phyloP scores from a whole-genome alignment of 2,888 invertebrate species.

The Drosophila kokeensis region DNA sequence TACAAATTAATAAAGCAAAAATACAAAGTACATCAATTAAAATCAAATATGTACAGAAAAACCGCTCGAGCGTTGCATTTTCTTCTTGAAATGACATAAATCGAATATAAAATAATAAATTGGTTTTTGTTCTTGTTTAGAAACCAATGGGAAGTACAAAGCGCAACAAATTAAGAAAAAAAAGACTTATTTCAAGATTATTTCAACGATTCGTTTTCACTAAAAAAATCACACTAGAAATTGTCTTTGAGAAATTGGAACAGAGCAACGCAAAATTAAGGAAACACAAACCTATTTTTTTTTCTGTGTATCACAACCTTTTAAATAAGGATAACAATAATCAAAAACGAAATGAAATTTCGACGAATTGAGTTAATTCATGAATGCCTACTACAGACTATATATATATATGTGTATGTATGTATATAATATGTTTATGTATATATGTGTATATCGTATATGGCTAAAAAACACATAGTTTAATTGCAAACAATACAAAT shows the following conservation, averaged over 20 bases:
- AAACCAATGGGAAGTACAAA: constrained; percentile 40
- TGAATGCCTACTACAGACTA: constrained; percentile 65
- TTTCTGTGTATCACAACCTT: constrained; percentile 73
- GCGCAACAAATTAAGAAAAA: constrained; percentile 37
- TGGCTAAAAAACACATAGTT: constrained; percentile 72
- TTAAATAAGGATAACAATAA: constrained; percentile 72
- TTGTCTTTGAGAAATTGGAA: constrained; percentile 47
- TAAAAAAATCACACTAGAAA: constrained; percentile 50
- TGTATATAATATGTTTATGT: constrained; percentile 37
- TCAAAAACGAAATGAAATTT: constrained; percentile 57
- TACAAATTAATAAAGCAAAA: constrained; percentile 78
- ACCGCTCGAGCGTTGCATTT: constrained; percentile 21
- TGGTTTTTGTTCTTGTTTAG: constrained; percentile 27
- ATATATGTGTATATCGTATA: constrained; percentile 47
- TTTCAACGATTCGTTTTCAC: constrained; percentile 13
- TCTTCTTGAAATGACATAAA: constrained; percentile 15
- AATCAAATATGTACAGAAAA: constrained; percentile 43
- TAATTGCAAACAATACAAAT: constrained; percentile 78
- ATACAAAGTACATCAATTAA: constrained; percentile 57
- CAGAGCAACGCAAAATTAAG: constrained; percentile 61
- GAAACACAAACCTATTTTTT: constrained; percentile 65
- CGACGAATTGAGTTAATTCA: constrained; percentile 62
- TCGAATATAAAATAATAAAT: constrained; percentile 25
- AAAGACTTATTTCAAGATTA: constrained; percentile 27
- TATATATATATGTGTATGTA: constrained; percentile 37